phyloP scores from a whole-genome alignment of 2,888 invertebrate species.

The Coelogynopora nodosa region DNA sequence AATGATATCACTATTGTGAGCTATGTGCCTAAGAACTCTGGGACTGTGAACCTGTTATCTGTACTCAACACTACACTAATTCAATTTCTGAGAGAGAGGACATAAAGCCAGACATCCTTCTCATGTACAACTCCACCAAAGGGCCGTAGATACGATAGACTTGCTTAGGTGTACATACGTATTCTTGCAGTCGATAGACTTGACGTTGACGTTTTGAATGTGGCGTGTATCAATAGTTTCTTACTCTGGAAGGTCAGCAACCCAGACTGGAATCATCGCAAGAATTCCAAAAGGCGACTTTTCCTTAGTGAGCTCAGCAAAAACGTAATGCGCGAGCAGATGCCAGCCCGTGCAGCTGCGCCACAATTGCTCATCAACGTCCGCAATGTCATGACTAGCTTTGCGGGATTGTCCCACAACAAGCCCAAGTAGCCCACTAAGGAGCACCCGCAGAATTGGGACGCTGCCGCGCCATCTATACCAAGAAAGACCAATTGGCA shows the following conservation, averaged over 20 bases:
- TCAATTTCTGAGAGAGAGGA: background rate
- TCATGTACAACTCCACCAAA: background rate
- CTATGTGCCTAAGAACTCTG: background rate
- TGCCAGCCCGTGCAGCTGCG: background rate
- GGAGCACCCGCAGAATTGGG: background rate
- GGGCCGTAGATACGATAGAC: too few relatives aligned
- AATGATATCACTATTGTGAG: background rate
- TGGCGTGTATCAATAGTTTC: background rate
- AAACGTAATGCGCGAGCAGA: background rate
- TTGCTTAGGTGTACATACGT: slow-evolving; percentile 18
- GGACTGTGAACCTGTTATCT: background rate
- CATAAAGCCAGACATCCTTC: background rate
- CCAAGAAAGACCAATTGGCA: background rate
- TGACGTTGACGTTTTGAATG: background rate
- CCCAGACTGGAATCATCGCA: slow-evolving; percentile 5
- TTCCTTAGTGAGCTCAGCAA: background rate
- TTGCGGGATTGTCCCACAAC: background rate
- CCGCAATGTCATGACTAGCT: background rate
- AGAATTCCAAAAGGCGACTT: slow-evolving; percentile 5
- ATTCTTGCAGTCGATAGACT: background rate
- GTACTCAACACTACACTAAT: background rate
- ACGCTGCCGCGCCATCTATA: background rate
- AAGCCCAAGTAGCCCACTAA: background rate
- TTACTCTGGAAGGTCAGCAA: background rate
- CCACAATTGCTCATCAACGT: background rate